A percentile compares a stretch with the other conserved stretches of the same genome.
Conservation (phyloP, 2,888 invertebrate species). For the Lypha dubia region DNA sequence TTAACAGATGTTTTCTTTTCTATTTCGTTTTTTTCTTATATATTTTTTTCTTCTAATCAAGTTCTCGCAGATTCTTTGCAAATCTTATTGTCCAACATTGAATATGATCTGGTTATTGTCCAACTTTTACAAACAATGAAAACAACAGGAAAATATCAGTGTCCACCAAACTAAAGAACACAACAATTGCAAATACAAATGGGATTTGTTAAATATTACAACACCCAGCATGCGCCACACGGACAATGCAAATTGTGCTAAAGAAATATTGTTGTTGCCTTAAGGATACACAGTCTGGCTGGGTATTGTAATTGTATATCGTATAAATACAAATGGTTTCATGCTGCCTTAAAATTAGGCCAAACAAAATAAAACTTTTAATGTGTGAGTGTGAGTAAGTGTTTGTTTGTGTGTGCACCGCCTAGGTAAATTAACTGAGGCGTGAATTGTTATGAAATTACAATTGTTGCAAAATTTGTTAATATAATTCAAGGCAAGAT, state of each 20-base stretch:
- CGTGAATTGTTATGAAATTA: conserved; percentile 78
- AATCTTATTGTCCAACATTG: conserved; percentile 29
- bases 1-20: conserved; percentile 63
- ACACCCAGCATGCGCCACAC: conserved; percentile 77
- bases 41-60: not conserved
- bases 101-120: conserved; percentile 52
- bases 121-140: conserved; percentile 27
- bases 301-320: conserved; percentile 7
- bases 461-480: conserved; percentile 70
- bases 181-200: conserved; percentile 73
- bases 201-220: conserved; percentile 79
- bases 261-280: conserved; percentile 26
- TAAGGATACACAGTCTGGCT: conserved; percentile 57
- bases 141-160: conserved; percentile 8
- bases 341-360: conserved; percentile 70
- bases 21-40: too few species aligned
- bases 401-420: not conserved
- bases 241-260: conserved; percentile 65
- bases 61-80: conserved; percentile 16
- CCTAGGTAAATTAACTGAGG: conserved; percentile 68
- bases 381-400: too few species aligned
- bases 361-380: conserved; percentile 51
- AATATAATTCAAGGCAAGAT: not conserved
- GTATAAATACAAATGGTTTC: conserved; percentile 61
- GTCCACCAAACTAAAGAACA: conserved; percentile 29